These are phyloP conservation scores for Ernsta delagoae DNA, from an alignment of 2,888 invertebrate genomes.

Conservation along the genomic window DNA sequence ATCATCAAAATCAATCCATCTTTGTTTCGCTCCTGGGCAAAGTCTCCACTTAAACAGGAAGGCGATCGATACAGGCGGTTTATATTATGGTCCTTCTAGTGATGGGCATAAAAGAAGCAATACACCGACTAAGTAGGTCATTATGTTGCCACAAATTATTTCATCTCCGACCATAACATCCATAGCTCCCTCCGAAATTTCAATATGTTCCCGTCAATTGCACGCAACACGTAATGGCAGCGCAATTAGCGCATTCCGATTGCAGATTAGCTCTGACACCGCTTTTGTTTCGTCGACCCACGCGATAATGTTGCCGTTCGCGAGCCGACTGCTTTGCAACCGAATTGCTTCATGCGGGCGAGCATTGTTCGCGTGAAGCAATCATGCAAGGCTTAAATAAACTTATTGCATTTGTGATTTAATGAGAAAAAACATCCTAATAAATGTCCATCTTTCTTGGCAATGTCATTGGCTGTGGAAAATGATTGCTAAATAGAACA, in stretches of 20 bases:
- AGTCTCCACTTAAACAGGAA: too few species aligned
- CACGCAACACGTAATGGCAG: conserved; percentile 24
- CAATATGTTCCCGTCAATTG: conserved; percentile 25
- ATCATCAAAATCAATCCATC: too few species aligned
- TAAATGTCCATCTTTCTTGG: too few species aligned
- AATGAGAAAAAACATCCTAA: conserved; percentile 6
- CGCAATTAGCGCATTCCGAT: conserved; percentile 37
- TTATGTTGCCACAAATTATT: background rate
- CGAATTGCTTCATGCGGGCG: conserved; percentile 46
- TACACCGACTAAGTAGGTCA: too few species aligned
- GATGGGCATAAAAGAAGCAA: too few species aligned
- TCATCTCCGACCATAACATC: background rate
- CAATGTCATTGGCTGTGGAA: too few species aligned
- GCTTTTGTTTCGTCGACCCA: conserved; percentile 53
- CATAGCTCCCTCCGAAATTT: conserved; percentile 10
- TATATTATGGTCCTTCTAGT: too few species aligned
- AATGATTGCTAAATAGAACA: too few species aligned
- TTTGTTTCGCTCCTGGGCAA: too few species aligned
- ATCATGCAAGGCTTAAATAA: conserved; percentile 27
- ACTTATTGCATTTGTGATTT: conserved; percentile 16
- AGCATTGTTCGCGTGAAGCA: conserved; percentile 43
- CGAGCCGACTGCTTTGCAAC: conserved; percentile 22
- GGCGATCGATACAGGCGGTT: too few species aligned
- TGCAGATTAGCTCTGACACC: conserved; percentile 47
- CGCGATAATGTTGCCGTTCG: conserved; percentile 33